phyloP scores from a whole-genome alignment of 2,888 invertebrate genomes.

The Calameuta pallipes region DNA sequence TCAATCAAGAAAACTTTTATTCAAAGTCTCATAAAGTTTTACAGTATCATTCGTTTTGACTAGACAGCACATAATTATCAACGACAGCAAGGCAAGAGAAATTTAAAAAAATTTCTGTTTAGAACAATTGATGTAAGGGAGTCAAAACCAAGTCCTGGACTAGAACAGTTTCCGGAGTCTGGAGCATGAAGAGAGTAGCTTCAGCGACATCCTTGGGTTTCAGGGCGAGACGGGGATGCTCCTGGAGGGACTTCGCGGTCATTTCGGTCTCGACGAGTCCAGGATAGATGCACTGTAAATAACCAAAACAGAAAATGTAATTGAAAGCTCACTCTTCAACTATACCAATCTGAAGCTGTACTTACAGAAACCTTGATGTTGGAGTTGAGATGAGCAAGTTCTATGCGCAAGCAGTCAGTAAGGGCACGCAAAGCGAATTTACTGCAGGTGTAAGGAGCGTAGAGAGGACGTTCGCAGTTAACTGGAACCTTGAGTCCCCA shows the following conservation, averaged over 20 bases:
- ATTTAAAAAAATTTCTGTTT: neutral
- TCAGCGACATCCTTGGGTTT: constrained; percentile 73
- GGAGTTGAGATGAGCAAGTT: constrained; percentile 58
- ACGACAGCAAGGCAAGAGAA: neutral
- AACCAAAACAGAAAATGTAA: neutral
- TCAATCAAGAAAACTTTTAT: neutral
- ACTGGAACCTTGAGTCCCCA: constrained; percentile 25
- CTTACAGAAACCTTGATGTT: constrained; percentile 58
- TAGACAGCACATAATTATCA: neutral
- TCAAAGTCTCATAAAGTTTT: neutral
- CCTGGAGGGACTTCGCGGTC: constrained; percentile 50
- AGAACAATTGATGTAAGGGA: neutral
- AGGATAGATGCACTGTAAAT: constrained; percentile 72
- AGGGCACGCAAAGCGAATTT: constrained; percentile 67
- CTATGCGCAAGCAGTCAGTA: constrained; percentile 64
- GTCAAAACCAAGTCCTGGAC: constrained; percentile 53
- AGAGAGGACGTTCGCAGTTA: constrained; percentile 28
- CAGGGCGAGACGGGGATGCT: constrained; percentile 60
- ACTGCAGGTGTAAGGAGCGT: constrained; percentile 62
- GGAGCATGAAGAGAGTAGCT: constrained; percentile 72
- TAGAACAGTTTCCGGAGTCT: constrained; percentile 73
- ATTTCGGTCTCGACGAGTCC: constrained; percentile 72
- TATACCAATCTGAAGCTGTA: neutral
- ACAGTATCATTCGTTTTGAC: neutral
- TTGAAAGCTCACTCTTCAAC: neutral